Percentiles rank a stretch among this genome's conserved stretches.
Conservation (phyloP, 53 echinoderm and acorn worm genomes). For the Echinarachnius parma region DNA sequence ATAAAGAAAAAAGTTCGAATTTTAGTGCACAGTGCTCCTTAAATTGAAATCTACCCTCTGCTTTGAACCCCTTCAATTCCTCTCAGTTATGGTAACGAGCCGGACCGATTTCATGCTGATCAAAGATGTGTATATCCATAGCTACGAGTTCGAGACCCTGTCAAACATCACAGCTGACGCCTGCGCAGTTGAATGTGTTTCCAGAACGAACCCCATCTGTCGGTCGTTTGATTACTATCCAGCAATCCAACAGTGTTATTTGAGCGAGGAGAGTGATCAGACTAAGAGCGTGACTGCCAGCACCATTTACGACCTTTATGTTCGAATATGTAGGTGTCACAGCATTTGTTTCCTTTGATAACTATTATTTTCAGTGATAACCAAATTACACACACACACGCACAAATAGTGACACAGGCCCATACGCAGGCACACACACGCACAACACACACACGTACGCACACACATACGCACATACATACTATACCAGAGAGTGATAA, state of each 20-base stretch:
- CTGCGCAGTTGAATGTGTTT: slow-evolving; percentile 50
- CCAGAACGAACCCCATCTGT: slow-evolving; percentile 30
- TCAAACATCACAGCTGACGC: slow-evolving; percentile 3
- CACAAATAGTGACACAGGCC: no score
- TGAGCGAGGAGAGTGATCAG: slow-evolving; percentile 48
- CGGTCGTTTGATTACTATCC: slow-evolving; percentile 52
- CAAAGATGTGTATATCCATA: slow-evolving; percentile 1
- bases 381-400: no score
- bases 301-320: slow-evolving; percentile 7
- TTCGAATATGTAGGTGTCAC: slow-evolving; percentile 45
- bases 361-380: no score
- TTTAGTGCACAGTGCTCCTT: no score
- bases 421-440: no score
- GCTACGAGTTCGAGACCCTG: slow-evolving; percentile 32
- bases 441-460: no score
- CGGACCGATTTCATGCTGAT: slow-evolving; percentile 59
- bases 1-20: no score
- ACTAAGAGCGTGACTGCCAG: not conserved
- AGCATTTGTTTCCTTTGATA: no score
- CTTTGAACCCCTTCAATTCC: no score
- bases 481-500: no score
- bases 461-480: no score
- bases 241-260: not conserved
- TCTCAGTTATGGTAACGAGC: slow-evolving; percentile 45
- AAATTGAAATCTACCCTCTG: no score